phyloP scores from a whole-genome alignment of 2,113 vertebrate genomes.

The Scytalopus superciliaris region DNA sequence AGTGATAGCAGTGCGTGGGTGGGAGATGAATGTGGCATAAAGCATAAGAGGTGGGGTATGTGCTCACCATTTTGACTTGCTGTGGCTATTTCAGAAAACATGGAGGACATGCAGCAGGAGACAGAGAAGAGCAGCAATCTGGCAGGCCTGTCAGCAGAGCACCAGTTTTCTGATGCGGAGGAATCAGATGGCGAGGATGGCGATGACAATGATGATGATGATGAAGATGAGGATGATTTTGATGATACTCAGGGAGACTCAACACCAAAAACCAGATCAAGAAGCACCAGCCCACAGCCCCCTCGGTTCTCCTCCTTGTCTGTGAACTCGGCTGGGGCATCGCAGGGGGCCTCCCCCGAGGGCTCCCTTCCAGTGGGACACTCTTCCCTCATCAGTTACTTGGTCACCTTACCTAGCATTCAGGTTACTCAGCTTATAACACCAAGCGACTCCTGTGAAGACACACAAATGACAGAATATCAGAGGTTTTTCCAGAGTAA shows the following conservation, averaged over 20 bases:
- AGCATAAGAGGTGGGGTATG: neutral
- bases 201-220: slow-evolving; percentile 93
- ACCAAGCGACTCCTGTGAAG: slow-evolving; percentile 76
- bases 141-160: slow-evolving; percentile 80
- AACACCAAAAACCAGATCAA: slow-evolving; percentile 93
- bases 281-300: slow-evolving; percentile 93
- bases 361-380: slow-evolving; percentile 75
- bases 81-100: slow-evolving; percentile 75
- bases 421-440: slow-evolving; percentile 89
- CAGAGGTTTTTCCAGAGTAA: slow-evolving; percentile 83
- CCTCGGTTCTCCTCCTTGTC: slow-evolving; percentile 85
- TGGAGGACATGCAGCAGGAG: slow-evolving; percentile 86
- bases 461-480: slow-evolving; percentile 82
- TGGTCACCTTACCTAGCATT: slow-evolving; percentile 94
- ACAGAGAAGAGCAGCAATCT: slow-evolving; percentile 79
- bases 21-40: neutral
- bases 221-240: slow-evolving; percentile 88
- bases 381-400: slow-evolving; percentile 89
- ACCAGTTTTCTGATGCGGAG: slow-evolving; percentile 96
- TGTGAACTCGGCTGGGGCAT: slow-evolving; percentile 75
- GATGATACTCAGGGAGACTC: slow-evolving; percentile 95
- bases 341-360: slow-evolving; percentile 77
- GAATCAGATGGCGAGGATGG: slow-evolving; percentile 93
- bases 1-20: accelerated
- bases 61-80: neutral